Evolutionary conservation across 2,797 vertebrate species (phyloP), one percentile per base, ranked within the genome.

Genomic region (Columba guinea): DNA sequence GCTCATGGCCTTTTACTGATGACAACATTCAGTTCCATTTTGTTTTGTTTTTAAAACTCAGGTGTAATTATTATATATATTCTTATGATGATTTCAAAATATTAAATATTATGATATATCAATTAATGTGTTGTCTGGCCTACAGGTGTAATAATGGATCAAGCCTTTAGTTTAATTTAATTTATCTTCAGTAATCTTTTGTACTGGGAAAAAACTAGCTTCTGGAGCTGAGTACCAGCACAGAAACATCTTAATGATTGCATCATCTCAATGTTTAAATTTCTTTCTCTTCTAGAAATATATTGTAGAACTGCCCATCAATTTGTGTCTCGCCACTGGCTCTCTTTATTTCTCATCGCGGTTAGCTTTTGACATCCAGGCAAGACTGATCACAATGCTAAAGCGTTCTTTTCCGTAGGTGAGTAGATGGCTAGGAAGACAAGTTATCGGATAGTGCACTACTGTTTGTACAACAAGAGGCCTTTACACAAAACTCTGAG

Each of bases 21-120:
- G 87, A 95, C 93, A 95, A 95, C 95, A 89, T 98, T 97, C 96
- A 97, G 95, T 97, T 98, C 90, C 95, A 96, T 97, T 97, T 97
- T 96, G 95, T 96, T 97, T 97, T 97, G 97, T 97, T 97, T 97
- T 87, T 95, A 97, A 98, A 98, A 98, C 98, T 98, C 98, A 98
- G 98, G 98, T 98, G 98, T 98, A 98, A 97, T 97, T 98, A 98
- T 97, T 97, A 95, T 97, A 97, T 98, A 97, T 98, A 96, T 98
- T 98, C 96, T 98, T 98, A 97, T 28, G 71, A 97, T 97, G 84
- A 97, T 97, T 98, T 97, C 97, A 97, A 96, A 97, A 97, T 97
- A 97, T 97, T 97, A 96, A 98, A 97, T 98, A 95, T 94, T 96
- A 96, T 96, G 95, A 96, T 97, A 55, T 96, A 97, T 97, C 94